Percentiles rank a stretch among this genome's conserved stretches.
Conservation (phyloP, 53 echinoderm and acorn worm genomes). For the Paracentrotus lividus region DNA sequence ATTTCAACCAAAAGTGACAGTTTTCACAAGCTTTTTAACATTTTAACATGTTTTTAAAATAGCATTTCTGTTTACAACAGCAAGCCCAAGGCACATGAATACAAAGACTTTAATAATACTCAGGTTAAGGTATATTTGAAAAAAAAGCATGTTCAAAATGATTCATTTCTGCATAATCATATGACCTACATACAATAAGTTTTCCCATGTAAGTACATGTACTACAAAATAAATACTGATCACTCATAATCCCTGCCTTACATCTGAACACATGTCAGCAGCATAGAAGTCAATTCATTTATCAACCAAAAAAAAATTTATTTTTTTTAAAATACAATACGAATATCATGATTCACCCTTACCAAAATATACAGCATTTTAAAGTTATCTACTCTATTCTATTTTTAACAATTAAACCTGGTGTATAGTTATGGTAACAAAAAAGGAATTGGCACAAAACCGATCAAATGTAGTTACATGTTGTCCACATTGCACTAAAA, state of each 20-base stretch:
- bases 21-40: not conserved
- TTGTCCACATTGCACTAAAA: too few species aligned
- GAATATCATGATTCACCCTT: not conserved
- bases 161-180: not conserved
- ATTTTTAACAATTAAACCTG: not conserved
- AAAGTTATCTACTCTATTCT: not conserved
- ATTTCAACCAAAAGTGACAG: not conserved
- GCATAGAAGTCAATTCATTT: not conserved
- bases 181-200: too few species aligned
- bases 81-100: slow-evolving; percentile 19
- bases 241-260: not conserved
- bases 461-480: too few species aligned
- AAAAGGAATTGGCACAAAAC: too few species aligned
- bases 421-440: too few species aligned
- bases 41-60: not conserved
- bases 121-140: too few species aligned
- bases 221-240: not conserved
- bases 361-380: not conserved
- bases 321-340: too few species aligned
- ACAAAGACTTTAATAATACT: not conserved
- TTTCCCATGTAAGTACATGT: too few species aligned
- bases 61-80: not conserved
- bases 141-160: not conserved
- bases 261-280: not conserved
- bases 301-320: not conserved